Percentiles rank a stretch among this genome's conserved stretches.
These are phyloP conservation scores for Apodemus agrarius DNA, from an alignment of 2,797 vertebrate genomes.

Conservation along the genomic window DNA sequence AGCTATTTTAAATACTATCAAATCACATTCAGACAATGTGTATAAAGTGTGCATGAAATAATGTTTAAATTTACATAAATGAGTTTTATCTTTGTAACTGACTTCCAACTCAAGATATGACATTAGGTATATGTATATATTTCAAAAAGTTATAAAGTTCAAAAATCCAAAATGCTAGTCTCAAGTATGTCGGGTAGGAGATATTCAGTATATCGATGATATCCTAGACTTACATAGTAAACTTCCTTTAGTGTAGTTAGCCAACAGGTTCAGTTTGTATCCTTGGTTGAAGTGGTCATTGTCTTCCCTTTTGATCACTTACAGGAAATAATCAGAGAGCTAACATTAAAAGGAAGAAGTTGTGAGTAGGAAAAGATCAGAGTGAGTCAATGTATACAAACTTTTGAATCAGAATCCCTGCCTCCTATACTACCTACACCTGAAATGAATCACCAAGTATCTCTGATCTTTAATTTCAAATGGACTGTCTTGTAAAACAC, in stretches of 20 bases:
- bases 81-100: not conserved
- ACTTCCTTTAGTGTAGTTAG: conserved; percentile 26
- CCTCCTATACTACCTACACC: not conserved
- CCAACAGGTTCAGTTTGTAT: not conserved
- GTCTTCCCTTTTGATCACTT: conserved; percentile 20
- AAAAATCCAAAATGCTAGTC: not conserved
- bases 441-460: conserved; percentile 31
- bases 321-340: not conserved
- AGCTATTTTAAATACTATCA: not conserved
- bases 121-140: not conserved
- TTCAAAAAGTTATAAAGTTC: not conserved
- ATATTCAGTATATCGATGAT: not conserved
- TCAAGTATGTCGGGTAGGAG: not conserved
- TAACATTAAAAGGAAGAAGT: conserved; percentile 44
- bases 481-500: conserved; percentile 17
- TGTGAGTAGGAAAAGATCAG: not conserved
- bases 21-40: not conserved
- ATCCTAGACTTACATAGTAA: not conserved
- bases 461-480: conserved; percentile 31
- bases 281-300: not conserved
- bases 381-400: conserved; percentile 6
- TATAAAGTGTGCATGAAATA: not conserved
- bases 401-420: conserved; percentile 9
- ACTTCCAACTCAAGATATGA: not conserved
- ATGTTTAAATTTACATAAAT: not conserved